Base-by-base conservation (phyloP, 2,797 vertebrate species). In the Valencia hispanica region DNA sequence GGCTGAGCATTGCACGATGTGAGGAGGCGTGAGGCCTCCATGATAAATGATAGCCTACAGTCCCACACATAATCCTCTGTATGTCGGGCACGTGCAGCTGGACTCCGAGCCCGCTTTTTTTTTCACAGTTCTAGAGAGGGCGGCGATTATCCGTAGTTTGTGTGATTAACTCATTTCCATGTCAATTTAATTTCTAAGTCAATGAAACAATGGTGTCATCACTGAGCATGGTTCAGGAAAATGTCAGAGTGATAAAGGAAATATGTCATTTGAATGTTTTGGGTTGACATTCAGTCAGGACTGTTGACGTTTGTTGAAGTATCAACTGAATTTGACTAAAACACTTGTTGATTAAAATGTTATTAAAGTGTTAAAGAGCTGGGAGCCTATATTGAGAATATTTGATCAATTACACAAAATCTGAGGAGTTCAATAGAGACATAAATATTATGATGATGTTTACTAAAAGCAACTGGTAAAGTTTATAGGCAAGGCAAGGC, bases 171-270 rank as follows among this genome's bases (percentile, higher is more conserved):
- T 45, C 86, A 92, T 91, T 86, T 91, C 70, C 51, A 68, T 51
- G 79, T 81, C 59, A 55, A 74, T 79, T 80, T 83, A 73, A 89
- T 79, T 84, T 77, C 72, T 66, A 72, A 70, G 84, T 82, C 85
- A 87, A 86, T 81, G 73, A 78, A 86, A 92, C 92, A 92, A 80
- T 88, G 86, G 66, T 55, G 72, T 79, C 85, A 85, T 90, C 87
- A 83, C 74, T 75, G 68, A 48, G 76, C 80, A 87, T 15, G 86
- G 90, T 83, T 90, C 86, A 87, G 86, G 88, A 86, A 93, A 95
- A 94, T 93, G 92, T 84, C 92, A 94, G 66, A 50, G 87, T 68
- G 94, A 94, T 94, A 93, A 94, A 81, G 82, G 87, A 82, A 79
- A 73, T 55, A 53, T 74, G 61, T 78, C 18, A 94, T 95, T 94